A percentile compares a stretch with the other conserved stretches of the same genome.
phyloP scores from a whole-genome alignment of 2,113 vertebrate genomes.

The Gulo gulo region DNA sequence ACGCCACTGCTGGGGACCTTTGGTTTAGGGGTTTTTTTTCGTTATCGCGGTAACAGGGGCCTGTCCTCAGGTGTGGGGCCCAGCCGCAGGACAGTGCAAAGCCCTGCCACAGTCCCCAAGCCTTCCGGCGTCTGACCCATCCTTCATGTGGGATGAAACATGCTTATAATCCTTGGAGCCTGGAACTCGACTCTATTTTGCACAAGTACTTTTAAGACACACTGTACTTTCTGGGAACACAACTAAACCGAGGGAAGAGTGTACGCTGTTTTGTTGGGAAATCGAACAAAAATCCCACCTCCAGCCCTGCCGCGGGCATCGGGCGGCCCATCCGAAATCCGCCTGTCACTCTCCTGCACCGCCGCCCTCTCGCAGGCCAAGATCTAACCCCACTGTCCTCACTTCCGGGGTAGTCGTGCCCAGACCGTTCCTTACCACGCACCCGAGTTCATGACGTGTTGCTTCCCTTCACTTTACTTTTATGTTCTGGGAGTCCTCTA shows the following conservation, averaged over 20 bases:
- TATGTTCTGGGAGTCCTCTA: not conserved
- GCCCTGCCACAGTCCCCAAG: not conserved
- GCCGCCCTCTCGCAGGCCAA: not conserved
- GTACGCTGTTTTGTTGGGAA: not conserved
- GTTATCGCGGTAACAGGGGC: not conserved
- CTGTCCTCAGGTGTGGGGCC: not conserved
- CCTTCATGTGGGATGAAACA: not conserved
- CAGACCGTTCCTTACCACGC: not conserved
- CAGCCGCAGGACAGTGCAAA: not conserved
- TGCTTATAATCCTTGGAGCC: not conserved
- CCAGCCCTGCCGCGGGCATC: not conserved
- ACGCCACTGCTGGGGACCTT: not conserved
- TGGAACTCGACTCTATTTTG: not conserved
- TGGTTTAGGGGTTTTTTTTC: not conserved
- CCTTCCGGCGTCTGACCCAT: not conserved
- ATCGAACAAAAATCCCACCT: not conserved
- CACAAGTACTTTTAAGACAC: not conserved
- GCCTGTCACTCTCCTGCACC: not conserved
- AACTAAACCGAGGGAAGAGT: not conserved
- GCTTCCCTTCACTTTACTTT: not conserved
- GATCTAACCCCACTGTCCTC: too few relatives aligned
- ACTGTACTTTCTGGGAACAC: not conserved
- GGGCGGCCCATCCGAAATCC: not conserved
- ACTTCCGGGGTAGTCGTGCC: fast-evolving
- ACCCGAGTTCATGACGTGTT: not conserved